Evolutionary conservation across 1,140 invertebrate genomes (phyloP).

Genomic region (Trigoniulus corallinus): DNA sequence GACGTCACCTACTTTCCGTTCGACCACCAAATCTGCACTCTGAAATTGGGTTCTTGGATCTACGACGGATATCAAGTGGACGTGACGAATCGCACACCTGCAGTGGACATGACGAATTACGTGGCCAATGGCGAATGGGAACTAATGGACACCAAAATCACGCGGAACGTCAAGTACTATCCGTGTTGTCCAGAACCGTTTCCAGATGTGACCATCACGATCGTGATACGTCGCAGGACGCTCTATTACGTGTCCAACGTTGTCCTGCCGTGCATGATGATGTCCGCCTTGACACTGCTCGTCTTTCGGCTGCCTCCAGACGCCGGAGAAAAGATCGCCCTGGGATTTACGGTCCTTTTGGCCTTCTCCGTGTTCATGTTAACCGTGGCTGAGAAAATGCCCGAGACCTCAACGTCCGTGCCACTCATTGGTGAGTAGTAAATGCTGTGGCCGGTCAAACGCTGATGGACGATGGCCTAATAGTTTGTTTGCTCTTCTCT

Average conservation of each 20-base stretch:
- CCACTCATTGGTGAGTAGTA: slow-evolving; percentile 38
- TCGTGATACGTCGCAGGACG: slow-evolving; percentile 28
- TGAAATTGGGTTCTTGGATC: slow-evolving; percentile 34
- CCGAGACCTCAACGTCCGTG: slow-evolving; percentile 38
- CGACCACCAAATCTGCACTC: slow-evolving; percentile 23
- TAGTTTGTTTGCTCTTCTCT: too few species aligned
- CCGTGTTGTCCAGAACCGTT: slow-evolving; percentile 37
- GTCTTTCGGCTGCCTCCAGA: slow-evolving; percentile 41
- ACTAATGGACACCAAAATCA: slow-evolving; percentile 29
- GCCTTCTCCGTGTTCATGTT: slow-evolving; percentile 42
- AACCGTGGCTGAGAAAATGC: slow-evolving; percentile 38
- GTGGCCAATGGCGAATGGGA: slow-evolving; percentile 43
- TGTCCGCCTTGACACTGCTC: slow-evolving; percentile 35
- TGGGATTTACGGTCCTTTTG: slow-evolving; percentile 37
- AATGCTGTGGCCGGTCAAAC: too few species aligned
- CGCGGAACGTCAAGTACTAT: slow-evolving; percentile 25
- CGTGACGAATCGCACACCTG: slow-evolving; percentile 20
- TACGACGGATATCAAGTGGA: slow-evolving; percentile 33
- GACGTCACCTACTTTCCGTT: slow-evolving; percentile 40
- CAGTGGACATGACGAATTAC: slow-evolving; percentile 24
- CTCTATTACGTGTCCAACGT: slow-evolving; percentile 38
- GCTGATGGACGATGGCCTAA: too few species aligned
- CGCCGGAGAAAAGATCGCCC: slow-evolving; percentile 38
- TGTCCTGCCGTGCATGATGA: slow-evolving; percentile 39
- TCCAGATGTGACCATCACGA: slow-evolving; percentile 36